Evolutionary conservation across 1,140 invertebrate species (phyloP), one percentile per base, ranked within the genome.

Genomic region (Agrilus planipennis): DNA sequence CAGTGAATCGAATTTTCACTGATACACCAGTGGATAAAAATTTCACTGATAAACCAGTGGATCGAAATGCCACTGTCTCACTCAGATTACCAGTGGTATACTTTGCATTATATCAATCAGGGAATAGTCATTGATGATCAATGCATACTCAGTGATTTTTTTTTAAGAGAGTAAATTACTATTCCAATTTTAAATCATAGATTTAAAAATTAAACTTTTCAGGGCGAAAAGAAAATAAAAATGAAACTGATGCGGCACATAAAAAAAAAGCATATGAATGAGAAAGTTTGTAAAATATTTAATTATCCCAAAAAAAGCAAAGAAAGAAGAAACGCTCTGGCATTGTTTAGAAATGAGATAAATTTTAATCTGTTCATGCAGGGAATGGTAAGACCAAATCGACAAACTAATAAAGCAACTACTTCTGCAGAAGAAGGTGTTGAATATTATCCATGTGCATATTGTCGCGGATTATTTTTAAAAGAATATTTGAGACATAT

Each of bases 221-320:
- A n/a, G n/a, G n/a, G n/a, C n/a, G n/a, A n/a, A n/a, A n/a, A n/a
- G n/a, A n/a, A n/a, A n/a, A n/a, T n/a, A n/a, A n/a, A n/a, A n/a
- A n/a, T n/a, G n/a, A 43, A 43, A 39, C 30, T 43, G 19, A 39
- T 39, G 25, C 22, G 42, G 21, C 42, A 43, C 31, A 12, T 43
- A 37, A 11, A 39, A 29, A 38, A 35, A 43, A 36, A 29, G n/a
- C 42, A 43, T 29, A 16, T 3, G 10, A 19, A 25, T 15, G 16
- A 25, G 11, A 35, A 37, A 25, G 42, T 43, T 15, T 17, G 31
- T 16, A 21, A 38, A 16, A 39, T 43, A 23, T 28, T 43, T 23
- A 9, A 38, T 18, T 43, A 38, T 31, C 42, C 42, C 17, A 43
- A 43, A 39, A 43, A 43, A 21, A 43, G 42, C 30, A 39, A 43